Evolutionary conservation across 2,888 invertebrate species (phyloP), one percentile per base, ranked within the genome.

Genomic region (Tetrapedia diversipes): DNA sequence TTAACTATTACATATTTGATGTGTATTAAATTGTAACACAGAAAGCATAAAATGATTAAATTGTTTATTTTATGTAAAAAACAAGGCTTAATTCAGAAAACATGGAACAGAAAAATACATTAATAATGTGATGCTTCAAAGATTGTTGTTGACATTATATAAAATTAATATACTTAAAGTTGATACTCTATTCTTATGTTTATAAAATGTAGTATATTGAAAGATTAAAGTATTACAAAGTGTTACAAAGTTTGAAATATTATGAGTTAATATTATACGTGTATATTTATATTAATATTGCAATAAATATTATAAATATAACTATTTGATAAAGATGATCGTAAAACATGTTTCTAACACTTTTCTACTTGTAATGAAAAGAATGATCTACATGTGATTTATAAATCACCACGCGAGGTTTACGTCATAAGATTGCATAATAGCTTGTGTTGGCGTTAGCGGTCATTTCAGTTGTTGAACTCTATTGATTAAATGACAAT

Each of bases 351-450:
- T 65, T 45, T 19, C 1, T 6, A 11, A 11, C 45, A 27, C 19
- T 47, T 47, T 56, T 56, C 16, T 10, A 1, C 10, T 39, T 22
- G 14, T 14, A 29, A 39, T 39, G 34, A 37, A 32, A 37, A n/a
- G 0, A 39, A 37, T 29, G 14, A 47, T 39, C 16, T 4, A 29
- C 4, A 0, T 27, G 16, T 27, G 14, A 72, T 39, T 49, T 61
- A 8, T 49, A 61, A 69, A 56, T 47, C 22, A 27, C 11, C 1
- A 16, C 10, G 8, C 19, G 14, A 4, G 4, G 1, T 67, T 59
- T 32, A 29, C 32, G 43, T 72, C 67, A 51, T n/a, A 32, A 0
- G 14, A 63, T 70, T 63, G 37, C 43, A 19, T 70, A 70, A 70
- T 11, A 56, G 39, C 29, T 66, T 32, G 24, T 51, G 27, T 27